Evolutionary conservation across 2,888 invertebrate genomes (phyloP).

Genomic region (Tubulanus polymorphus): DNA sequence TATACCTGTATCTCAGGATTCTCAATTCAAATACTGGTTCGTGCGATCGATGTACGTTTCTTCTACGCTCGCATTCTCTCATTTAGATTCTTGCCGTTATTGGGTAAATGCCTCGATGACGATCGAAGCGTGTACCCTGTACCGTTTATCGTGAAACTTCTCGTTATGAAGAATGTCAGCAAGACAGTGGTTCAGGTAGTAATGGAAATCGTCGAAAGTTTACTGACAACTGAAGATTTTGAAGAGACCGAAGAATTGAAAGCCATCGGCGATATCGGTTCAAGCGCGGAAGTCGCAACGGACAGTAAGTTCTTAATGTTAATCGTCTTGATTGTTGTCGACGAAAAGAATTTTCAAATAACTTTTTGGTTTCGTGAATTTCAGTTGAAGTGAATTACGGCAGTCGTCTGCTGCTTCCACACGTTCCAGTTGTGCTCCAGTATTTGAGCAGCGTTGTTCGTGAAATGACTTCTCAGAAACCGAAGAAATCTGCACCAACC

Average conservation of each 20-base stretch:
- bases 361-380: not conserved
- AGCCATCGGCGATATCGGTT: too few relatives aligned
- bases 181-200: conserved; percentile 58
- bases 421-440: conserved; percentile 66
- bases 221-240: conserved; percentile 27
- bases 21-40: not conserved
- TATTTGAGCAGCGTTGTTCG: conserved; percentile 32
- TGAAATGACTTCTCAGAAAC: conserved; percentile 21
- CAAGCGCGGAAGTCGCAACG: too few relatives aligned
- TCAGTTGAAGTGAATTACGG: conserved; percentile 61
- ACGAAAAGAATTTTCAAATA: not conserved
- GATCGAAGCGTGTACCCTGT: conserved; percentile 60
- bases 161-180: conserved; percentile 68
- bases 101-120: conserved; percentile 60
- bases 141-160: conserved; percentile 66
- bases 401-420: conserved; percentile 70
- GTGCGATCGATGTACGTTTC: conserved; percentile 9
- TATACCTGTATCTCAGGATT: not conserved
- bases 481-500: conserved; percentile 29
- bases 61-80: not conserved
- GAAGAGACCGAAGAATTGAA: not conserved
- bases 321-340: too few relatives aligned
- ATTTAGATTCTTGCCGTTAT: conserved; percentile 63
- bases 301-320: too few relatives aligned
- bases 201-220: conserved; percentile 44